phyloP scores from a whole-genome alignment of 2,113 vertebrate genomes.

The Redunca redunca region DNA sequence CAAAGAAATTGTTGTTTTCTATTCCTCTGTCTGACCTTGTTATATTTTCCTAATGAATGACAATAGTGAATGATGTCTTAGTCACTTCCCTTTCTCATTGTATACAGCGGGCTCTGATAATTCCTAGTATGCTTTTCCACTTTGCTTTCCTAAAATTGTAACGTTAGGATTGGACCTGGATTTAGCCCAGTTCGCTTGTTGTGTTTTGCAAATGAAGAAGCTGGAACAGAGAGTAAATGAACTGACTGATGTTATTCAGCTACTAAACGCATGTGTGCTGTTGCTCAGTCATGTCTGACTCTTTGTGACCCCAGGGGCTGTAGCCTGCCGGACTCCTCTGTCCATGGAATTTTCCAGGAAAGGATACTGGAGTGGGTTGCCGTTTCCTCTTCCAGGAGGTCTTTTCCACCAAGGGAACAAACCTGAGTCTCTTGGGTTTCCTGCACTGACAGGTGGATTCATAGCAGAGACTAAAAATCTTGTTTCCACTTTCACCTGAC shows the following conservation, averaged over 20 bases:
- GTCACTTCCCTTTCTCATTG: not conserved
- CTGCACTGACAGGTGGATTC: not conserved
- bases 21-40: not conserved
- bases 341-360: not conserved
- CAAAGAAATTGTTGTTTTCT: not conserved
- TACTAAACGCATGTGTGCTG: not conserved
- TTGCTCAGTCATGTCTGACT: not conserved
- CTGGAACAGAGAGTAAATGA: not conserved
- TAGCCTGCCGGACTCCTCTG: not conserved
- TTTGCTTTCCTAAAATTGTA: not conserved
- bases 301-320: not conserved
- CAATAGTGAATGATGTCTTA: not conserved
- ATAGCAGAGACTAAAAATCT: not conserved
- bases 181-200: not conserved
- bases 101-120: not conserved
- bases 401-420: not conserved
- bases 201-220: not conserved
- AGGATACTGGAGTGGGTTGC: not conserved
- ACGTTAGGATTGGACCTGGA: not conserved
- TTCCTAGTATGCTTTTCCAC: not conserved
- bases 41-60: not conserved
- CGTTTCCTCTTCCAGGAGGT: not conserved
- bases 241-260: not conserved
- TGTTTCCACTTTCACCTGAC: not conserved
- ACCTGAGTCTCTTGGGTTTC: not conserved